phyloP scores from a whole-genome alignment of 2,888 invertebrate genomes.

The Meloe dianella region DNA sequence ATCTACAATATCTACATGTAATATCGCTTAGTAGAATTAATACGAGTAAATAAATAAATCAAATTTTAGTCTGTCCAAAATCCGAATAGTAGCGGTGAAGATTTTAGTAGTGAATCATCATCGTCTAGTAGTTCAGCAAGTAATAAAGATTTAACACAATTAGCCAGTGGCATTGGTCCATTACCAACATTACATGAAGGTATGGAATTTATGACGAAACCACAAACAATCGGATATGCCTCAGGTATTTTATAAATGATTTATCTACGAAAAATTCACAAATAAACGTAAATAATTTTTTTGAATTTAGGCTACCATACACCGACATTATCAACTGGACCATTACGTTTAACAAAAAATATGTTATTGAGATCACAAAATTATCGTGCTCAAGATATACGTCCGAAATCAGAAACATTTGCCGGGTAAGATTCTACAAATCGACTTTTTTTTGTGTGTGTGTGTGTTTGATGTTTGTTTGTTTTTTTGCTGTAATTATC shows the following conservation, averaged over 20 bases:
- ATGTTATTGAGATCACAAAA: slow-evolving; percentile 81
- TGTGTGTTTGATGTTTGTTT: slow-evolving; percentile 33
- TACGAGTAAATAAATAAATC: not conserved
- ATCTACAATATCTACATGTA: slow-evolving; percentile 82
- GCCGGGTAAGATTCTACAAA: slow-evolving; percentile 65
- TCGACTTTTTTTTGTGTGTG: slow-evolving; percentile 50
- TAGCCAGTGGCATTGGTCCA: slow-evolving; percentile 55
- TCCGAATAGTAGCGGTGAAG: slow-evolving; percentile 48
- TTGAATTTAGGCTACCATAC: slow-evolving; percentile 55
- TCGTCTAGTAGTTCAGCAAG: slow-evolving; percentile 55
- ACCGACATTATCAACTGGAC: slow-evolving; percentile 51
- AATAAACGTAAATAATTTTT: too few relatives aligned
- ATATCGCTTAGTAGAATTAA: slow-evolving; percentile 49
- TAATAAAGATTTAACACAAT: slow-evolving; percentile 53
- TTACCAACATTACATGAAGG: slow-evolving; percentile 90
- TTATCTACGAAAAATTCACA: too few relatives aligned
- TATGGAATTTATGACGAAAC: slow-evolving; percentile 67
- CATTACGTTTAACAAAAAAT: slow-evolving; percentile 77
- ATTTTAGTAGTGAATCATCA: slow-evolving; percentile 53
- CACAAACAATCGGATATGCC: slow-evolving; percentile 48
- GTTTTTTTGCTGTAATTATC: slow-evolving; percentile 35
- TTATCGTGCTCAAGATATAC: slow-evolving; percentile 65
- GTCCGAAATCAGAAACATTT: slow-evolving; percentile 71
- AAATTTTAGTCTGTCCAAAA: slow-evolving; percentile 52
- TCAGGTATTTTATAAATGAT: slow-evolving; percentile 48